Percentiles rank a stretch among this genome's conserved stretches.
These are phyloP conservation scores for Eupithecia abbreviata DNA, from an alignment of 2,888 invertebrate species.

Conservation along the genomic window DNA sequence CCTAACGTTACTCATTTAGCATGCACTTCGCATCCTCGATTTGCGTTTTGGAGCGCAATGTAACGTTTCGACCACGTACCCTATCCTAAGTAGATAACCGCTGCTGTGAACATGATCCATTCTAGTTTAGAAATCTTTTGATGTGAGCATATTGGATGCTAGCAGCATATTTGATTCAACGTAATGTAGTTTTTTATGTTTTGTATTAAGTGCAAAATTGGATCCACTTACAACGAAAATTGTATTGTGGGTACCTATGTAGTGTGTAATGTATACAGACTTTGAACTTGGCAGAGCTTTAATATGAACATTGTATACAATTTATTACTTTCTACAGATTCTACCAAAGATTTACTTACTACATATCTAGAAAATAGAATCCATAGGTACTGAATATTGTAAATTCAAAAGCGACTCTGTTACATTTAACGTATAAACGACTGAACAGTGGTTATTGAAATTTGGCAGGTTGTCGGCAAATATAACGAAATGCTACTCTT, in stretches of 20 bases:
- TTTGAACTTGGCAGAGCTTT: background rate
- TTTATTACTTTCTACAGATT: background rate
- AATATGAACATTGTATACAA: background rate
- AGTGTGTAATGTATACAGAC: background rate
- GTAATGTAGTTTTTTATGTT: background rate
- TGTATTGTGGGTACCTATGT: no score
- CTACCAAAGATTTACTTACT: background rate
- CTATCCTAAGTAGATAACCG: slow-evolving; percentile 38
- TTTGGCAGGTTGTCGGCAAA: background rate
- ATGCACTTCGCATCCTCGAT: slow-evolving; percentile 45
- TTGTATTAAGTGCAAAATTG: background rate
- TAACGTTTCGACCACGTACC: slow-evolving; percentile 44
- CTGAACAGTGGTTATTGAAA: background rate
- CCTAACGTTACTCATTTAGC: slow-evolving; percentile 41
- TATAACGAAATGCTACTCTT: background rate
- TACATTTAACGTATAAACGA: background rate
- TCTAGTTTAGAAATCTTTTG: slow-evolving; percentile 38
- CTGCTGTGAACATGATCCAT: slow-evolving; percentile 35
- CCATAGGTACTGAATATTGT: background rate
- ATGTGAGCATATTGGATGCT: slow-evolving; percentile 22
- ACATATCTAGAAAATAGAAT: background rate
- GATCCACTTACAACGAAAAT: background rate
- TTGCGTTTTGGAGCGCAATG: slow-evolving; percentile 46
- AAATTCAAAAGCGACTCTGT: background rate
- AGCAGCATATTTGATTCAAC: slow-evolving; percentile 9